Evolutionary conservation across 1,140 invertebrate genomes (phyloP), one percentile per base, ranked within the genome.

Genomic region (Thaumetopoea pityocampa): DNA sequence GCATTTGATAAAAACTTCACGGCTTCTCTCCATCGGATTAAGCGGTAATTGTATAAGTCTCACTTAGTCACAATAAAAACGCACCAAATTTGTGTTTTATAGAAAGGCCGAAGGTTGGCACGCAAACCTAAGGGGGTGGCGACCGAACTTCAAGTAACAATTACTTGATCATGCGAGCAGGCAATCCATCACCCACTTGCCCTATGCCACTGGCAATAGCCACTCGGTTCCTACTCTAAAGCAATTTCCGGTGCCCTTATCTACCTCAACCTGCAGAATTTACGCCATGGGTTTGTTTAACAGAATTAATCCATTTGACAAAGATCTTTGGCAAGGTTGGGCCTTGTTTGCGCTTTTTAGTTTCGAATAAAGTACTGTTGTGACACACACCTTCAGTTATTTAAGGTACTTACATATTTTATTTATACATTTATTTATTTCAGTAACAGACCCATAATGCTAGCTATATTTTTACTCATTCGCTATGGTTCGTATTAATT

Each of bases 161-260:
- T 79, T 77, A 79, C 56, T 46, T 59, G 72, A 76, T 74, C 79
- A 83, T 80, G 79, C 79, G 60, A 83, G 61, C 48, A 32, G 28
- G 51, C 68, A 47, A 83, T 83, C 70, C 73, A 83, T 83, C 76
- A 80, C 63, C 70, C 55, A 76, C 72, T 73, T 69, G 58, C 44
- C 49, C 52, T 48, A 54, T 48, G 63, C 63, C 62, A 57, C 61
- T 64, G 55, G 62, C 62, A 60, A 60, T 63, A 63, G 63, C 67
- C 62, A 72, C 70, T 70, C 62, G 52, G 59, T 67, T 66, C 54
- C 63, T 67, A 78, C 68, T 79, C 74, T 68, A 65, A 77, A 61
- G 73, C 70, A 83, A 83, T 83, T 83, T 83, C 78, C 78, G 73
- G 66, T 45, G 46, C 40, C 58, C 76, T 78, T 83, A 83, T 83